Base-by-base conservation (phyloP, 1,140 invertebrate species). In the Lepidostoma basale region DNA sequence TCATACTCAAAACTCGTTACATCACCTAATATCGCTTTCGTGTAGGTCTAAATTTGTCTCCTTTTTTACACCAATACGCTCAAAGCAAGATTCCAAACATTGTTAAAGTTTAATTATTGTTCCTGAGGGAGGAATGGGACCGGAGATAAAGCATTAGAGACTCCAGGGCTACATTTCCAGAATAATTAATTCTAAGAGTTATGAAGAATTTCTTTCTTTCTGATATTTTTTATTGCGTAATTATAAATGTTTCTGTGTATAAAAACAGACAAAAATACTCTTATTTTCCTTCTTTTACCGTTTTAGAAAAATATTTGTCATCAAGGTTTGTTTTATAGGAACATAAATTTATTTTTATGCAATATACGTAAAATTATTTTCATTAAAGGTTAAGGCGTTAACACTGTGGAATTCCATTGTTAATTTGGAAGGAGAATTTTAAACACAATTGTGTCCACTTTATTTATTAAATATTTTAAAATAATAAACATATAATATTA, bases 31-130 rank as follows among this genome's bases (percentile, higher is more conserved):
- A 49, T 49, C 45, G 25, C 45, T 49, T 16, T 49, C 45, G 22
- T 22, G 45, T 49, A 22, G 23, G 22, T 68, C 67, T 68, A 68
- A 47, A 68, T 62, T 62, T 62, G 62, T 62, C 67, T 28, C 52
- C 45, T 67, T 62, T 59, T 68, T 68, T 68, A 68, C 42, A 59
- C 59, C 39, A 68, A 54, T 68, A 68, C 67, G 56, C 18, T 56
- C 44, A 39, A n/a, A n/a, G 33, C 26, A 47, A 20, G 58, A 68
- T 68, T 68, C 67, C 59, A 62, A 62, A 68, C 59, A 62, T 62
- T 68, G 67, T 68, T 68, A 68, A 45, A 68, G 47, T 68, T 68
- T 68, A 68, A 59, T 68, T 68, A 68, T 68, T 65, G 42, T 63
- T 23, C 20, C 44, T 28, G 25, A 54, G 54, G 40, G 67, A 62